phyloP scores from a whole-genome alignment of 2,888 invertebrate genomes.

The Microctonus hyperodae region DNA sequence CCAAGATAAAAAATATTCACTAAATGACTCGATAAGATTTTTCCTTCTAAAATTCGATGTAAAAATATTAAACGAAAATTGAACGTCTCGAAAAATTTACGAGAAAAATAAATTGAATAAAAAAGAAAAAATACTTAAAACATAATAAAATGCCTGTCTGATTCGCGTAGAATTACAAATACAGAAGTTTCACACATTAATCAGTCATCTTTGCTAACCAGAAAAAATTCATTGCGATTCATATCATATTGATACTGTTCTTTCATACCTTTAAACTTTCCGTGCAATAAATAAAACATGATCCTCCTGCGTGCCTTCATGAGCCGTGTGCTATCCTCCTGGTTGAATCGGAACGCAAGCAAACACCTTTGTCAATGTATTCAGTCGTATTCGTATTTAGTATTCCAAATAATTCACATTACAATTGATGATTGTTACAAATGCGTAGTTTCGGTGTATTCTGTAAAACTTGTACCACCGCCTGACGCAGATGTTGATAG shows the following conservation, averaged over 20 bases:
- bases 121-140: neutral
- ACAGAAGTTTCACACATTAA: neutral
- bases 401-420: slow-evolving; percentile 26
- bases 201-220: too few relatives aligned
- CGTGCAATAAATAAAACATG: neutral
- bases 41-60: neutral
- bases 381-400: neutral
- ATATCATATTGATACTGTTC: neutral
- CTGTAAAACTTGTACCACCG: slow-evolving; percentile 53
- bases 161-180: neutral
- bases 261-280: neutral
- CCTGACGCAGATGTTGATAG: slow-evolving; percentile 55
- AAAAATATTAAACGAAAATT: neutral
- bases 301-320: neutral
- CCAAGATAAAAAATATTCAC: neutral
- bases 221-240: neutral
- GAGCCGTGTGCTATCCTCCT: neutral
- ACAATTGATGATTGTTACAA: slow-evolving; percentile 37
- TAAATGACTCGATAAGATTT: neutral
- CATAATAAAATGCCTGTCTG: neutral
- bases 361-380: neutral
- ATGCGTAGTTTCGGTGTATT: slow-evolving; percentile 55
- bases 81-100: too few relatives aligned
- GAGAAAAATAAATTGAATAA: neutral
- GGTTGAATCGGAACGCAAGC: neutral